These are phyloP conservation scores for Apocheima hispidaria DNA, from an alignment of 2,888 invertebrate genomes.

Conservation along the genomic window DNA sequence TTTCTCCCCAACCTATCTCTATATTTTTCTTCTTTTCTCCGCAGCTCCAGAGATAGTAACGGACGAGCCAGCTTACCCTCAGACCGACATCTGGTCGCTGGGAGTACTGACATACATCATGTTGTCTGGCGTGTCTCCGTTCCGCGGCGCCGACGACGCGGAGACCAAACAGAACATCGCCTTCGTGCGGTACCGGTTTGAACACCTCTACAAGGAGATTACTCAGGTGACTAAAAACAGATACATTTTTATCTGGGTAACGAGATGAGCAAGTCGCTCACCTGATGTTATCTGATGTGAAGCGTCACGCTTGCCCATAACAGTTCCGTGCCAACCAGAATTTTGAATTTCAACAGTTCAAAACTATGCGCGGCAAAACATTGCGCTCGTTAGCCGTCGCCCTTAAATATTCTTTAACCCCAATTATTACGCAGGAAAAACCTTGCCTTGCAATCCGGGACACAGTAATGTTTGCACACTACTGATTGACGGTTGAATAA, in stretches of 20 bases:
- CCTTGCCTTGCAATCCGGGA: too few relatives aligned
- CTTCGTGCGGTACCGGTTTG: slow-evolving; percentile 96
- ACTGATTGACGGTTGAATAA: too few relatives aligned
- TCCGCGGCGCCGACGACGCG: slow-evolving; percentile 91
- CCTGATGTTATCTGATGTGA: too few relatives aligned
- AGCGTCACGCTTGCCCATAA: too few relatives aligned
- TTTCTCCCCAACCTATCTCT: not conserved
- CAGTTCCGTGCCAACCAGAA: too few relatives aligned
- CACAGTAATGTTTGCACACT: too few relatives aligned
- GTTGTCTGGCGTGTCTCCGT: slow-evolving; percentile 97
- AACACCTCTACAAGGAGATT: slow-evolving; percentile 96
- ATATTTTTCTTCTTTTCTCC: not conserved
- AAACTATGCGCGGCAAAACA: too few relatives aligned
- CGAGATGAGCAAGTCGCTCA: too few relatives aligned
- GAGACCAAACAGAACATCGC: slow-evolving; percentile 97
- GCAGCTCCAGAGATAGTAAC: slow-evolving; percentile 95
- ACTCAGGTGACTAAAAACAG: slow-evolving; percentile 86
- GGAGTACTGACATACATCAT: slow-evolving; percentile 96
- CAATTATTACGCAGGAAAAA: too few relatives aligned
- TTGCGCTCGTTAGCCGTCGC: too few relatives aligned
- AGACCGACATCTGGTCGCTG: slow-evolving; percentile 98
- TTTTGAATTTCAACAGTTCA: too few relatives aligned
- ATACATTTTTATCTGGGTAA: not conserved
- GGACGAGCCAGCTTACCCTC: slow-evolving; percentile 94
- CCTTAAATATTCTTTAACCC: too few relatives aligned